These are phyloP conservation scores for Acanthosoma haemorrhoidale DNA, from an alignment of 2,888 invertebrate species.

Conservation along the genomic window DNA sequence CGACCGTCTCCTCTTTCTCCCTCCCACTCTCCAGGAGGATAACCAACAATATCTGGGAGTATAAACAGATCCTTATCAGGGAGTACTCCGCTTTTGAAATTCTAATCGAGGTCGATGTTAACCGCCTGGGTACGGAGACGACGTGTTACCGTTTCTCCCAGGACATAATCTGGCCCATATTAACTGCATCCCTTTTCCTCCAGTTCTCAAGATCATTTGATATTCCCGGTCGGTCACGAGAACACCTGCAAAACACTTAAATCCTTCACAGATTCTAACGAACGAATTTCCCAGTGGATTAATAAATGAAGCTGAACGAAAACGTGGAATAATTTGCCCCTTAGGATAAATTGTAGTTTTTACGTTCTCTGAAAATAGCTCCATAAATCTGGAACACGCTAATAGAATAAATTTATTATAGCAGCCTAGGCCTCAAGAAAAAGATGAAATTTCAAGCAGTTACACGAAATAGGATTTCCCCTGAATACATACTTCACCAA, in stretches of 20 bases:
- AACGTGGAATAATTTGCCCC: too few species aligned
- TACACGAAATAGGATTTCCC: too few species aligned
- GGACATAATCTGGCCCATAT: not conserved
- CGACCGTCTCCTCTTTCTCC: not conserved
- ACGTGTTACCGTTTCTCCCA: not conserved
- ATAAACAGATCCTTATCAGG: not conserved
- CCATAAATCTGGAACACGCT: too few species aligned
- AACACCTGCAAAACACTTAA: not conserved
- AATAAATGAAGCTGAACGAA: too few species aligned
- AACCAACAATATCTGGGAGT: not conserved
- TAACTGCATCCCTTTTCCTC: slow-evolving; percentile 7
- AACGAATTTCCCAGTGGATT: too few species aligned
- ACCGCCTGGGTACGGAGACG: not conserved
- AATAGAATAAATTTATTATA: too few species aligned
- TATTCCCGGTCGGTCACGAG: not conserved
- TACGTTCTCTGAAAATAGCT: too few species aligned
- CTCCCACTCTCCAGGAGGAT: not conserved
- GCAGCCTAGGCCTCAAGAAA: too few species aligned
- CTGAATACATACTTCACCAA: too few species aligned
- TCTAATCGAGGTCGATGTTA: not conserved
- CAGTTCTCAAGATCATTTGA: not conserved
- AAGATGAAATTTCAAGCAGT: too few species aligned
- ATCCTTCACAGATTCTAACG: too few species aligned
- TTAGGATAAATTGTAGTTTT: too few species aligned
- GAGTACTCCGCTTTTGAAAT: not conserved